Evolutionary conservation across 2,888 invertebrate species (phyloP).

Genomic region (Blastobasis adustella): DNA sequence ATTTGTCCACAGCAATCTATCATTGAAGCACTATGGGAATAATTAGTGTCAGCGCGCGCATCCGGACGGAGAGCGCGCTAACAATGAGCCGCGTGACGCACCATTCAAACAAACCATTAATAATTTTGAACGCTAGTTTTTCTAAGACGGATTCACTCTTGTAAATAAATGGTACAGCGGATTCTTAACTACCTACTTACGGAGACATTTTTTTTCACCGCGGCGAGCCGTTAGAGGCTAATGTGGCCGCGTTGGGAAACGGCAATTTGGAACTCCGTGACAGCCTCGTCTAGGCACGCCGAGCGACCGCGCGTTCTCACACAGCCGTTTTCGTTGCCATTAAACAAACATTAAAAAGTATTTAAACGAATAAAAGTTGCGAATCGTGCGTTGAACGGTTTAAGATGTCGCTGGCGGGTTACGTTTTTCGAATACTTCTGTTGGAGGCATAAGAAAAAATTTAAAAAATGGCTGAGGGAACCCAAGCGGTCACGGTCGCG

Average conservation of each 20-base stretch:
- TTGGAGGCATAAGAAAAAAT: slow-evolving; percentile 20
- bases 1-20: slow-evolving; percentile 73
- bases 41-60: slow-evolving; percentile 72
- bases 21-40: slow-evolving; percentile 71
- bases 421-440: slow-evolving; percentile 25
- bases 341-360: slow-evolving; percentile 19
- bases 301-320: slow-evolving; percentile 4
- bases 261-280: slow-evolving; percentile 17
- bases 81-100: slow-evolving; percentile 66
- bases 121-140: slow-evolving; percentile 69
- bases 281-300: slow-evolving; percentile 1
- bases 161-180: slow-evolving; percentile 69
- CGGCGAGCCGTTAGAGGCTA: slow-evolving; percentile 45
- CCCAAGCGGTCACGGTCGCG: slow-evolving; percentile 49
- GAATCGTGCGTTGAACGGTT: slow-evolving; percentile 6
- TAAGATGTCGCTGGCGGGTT: slow-evolving; percentile 15
- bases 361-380: slow-evolving; percentile 12
- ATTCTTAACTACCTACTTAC: slow-evolving; percentile 70
- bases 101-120: slow-evolving; percentile 74
- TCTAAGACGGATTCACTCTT: slow-evolving; percentile 67
- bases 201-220: slow-evolving; percentile 57
- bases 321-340: slow-evolving; percentile 14
- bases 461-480: slow-evolving; percentile 36
- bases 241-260: slow-evolving; percentile 29
- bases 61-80: slow-evolving; percentile 63